These are phyloP conservation scores for Gallinago undulata DNA, from an alignment of 2,113 vertebrate genomes.

Conservation along the genomic window DNA sequence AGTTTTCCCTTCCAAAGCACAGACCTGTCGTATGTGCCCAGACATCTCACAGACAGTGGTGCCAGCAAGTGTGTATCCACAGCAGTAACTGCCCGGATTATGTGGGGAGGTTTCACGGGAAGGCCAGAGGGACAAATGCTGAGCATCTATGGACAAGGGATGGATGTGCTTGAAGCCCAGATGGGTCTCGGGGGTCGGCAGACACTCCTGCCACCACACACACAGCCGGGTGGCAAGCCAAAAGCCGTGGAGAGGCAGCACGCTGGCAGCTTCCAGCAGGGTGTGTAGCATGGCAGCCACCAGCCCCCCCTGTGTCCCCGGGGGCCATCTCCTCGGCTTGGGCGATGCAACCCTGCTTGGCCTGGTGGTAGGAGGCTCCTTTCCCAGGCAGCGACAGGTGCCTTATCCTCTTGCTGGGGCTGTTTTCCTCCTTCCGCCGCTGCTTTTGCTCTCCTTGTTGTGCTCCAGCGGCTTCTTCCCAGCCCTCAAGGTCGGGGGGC, in stretches of 20 bases:
- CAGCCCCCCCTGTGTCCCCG: not conserved
- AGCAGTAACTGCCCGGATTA: not conserved
- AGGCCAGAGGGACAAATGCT: not conserved
- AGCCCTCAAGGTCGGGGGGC: conserved; percentile 25
- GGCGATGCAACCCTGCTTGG: not conserved
- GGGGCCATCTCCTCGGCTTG: not conserved
- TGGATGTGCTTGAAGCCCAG: not conserved
- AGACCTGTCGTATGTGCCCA: rapidly evolving
- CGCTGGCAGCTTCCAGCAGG: rapidly evolving
- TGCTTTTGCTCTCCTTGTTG: not conserved
- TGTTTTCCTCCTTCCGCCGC: not conserved
- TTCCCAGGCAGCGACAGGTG: conserved; percentile 28
- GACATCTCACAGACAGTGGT: rapidly evolving
- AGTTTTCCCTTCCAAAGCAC: not conserved
- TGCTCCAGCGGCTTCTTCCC: not conserved
- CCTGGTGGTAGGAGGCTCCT: not conserved
- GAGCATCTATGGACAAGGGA: no score
- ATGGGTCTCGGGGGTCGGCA: no score
- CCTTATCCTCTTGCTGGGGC: not conserved
- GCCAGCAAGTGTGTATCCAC: not conserved
- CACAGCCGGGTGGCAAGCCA: not conserved
- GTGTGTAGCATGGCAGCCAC: no score
- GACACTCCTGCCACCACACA: rapidly evolving
- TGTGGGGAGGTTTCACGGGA: rapidly evolving
- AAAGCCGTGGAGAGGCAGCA: not conserved